Percentiles rank a stretch among this genome's conserved stretches.
phyloP scores from a whole-genome alignment of 2,113 vertebrate species.

The Himantopus leucocephalus region DNA sequence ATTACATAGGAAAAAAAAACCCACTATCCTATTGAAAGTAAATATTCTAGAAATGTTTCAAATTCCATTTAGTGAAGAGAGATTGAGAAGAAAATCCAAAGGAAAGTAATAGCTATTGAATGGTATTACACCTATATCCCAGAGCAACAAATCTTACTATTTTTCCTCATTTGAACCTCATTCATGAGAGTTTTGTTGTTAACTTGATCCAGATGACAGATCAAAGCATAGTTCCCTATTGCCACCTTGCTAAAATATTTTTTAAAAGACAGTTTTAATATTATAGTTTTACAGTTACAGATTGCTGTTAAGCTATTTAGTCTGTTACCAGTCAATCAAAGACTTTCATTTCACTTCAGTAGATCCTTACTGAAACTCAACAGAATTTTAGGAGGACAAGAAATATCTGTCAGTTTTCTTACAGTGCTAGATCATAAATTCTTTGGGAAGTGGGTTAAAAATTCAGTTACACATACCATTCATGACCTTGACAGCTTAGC shows the following conservation, averaged over 20 bases:
- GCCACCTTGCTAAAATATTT: conserved; percentile 79
- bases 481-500: conserved; percentile 52
- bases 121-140: conserved; percentile 64
- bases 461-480: conserved; percentile 42
- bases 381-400: conserved; percentile 61
- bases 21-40: background rate
- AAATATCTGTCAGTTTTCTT: conserved; percentile 61
- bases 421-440: conserved; percentile 57
- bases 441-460: conserved; percentile 65
- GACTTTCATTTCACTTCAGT: conserved; percentile 70
- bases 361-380: conserved; percentile 65
- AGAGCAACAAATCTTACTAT: conserved; percentile 66
- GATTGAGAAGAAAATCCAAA: conserved; percentile 46
- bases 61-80: conserved; percentile 39
- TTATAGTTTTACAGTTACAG: conserved; percentile 74
- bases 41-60: conserved; percentile 48
- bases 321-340: conserved; percentile 75
- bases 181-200: conserved; percentile 71
- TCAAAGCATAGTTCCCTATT: conserved; percentile 74
- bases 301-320: conserved; percentile 73
- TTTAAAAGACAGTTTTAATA: conserved; percentile 75
- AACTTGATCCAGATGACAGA: conserved; percentile 79
- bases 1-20: background rate
- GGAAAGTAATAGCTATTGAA: conserved; percentile 52
- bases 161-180: conserved; percentile 73